These are phyloP conservation scores for Anhinga rufa DNA, from an alignment of 2,113 vertebrate genomes.

Conservation along the genomic window DNA sequence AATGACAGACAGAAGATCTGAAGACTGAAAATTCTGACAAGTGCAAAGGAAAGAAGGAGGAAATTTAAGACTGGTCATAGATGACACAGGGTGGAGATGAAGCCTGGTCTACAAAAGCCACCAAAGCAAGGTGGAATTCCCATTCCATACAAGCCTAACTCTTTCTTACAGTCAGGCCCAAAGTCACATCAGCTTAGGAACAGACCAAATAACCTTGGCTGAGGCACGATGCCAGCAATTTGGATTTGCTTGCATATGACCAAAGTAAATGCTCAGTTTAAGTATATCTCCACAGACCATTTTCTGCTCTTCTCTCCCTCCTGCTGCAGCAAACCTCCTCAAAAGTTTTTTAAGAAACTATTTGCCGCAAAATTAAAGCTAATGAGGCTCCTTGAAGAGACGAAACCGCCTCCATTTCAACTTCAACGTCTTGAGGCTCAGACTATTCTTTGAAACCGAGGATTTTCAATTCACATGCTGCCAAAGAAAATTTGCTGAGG, in stretches of 20 bases:
- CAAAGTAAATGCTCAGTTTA: neutral
- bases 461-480: neutral
- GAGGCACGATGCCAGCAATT: neutral
- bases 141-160: neutral
- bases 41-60: neutral
- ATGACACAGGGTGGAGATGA: neutral
- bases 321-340: neutral
- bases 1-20: neutral
- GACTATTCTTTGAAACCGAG: neutral
- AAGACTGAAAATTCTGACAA: neutral
- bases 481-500: neutral
- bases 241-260: neutral
- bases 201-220: neutral
- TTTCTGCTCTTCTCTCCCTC: neutral
- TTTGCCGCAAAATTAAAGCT: neutral
- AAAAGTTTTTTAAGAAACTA: neutral
- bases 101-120: neutral
- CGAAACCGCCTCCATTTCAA: neutral
- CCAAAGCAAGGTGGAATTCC: neutral
- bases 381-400: neutral
- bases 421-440: neutral
- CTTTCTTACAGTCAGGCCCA: neutral
- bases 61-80: neutral
- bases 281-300: neutral
- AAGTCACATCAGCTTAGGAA: neutral